Evolutionary conservation across 2,113 vertebrate genomes (phyloP).

Genomic region (Saimiri boliviensis): DNA sequence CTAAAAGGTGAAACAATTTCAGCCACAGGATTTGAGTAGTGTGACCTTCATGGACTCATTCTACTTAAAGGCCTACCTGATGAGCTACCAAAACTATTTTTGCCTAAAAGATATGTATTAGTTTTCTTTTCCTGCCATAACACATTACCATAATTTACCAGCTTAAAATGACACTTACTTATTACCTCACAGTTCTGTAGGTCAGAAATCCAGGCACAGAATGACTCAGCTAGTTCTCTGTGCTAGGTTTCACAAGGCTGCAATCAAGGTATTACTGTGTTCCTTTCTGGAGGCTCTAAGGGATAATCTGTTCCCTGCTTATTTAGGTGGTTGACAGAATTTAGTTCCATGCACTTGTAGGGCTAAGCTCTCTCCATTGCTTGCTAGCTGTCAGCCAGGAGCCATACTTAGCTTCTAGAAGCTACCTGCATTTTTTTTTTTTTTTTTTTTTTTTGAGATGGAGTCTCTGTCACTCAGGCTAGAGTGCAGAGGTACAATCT

Average conservation of each 20-base stretch:
- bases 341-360: not conserved
- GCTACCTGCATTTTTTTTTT: not conserved
- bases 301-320: not conserved
- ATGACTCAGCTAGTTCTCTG: not conserved
- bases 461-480: no score
- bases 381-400: not conserved
- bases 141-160: not conserved
- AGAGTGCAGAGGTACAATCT: no score
- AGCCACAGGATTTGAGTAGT: not conserved
- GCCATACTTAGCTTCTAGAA: not conserved
- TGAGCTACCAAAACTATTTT: not conserved
- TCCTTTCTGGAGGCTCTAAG: not conserved
- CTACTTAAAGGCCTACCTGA: not conserved
- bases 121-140: constrained; percentile 13
- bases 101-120: not conserved
- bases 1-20: not conserved
- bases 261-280: not conserved
- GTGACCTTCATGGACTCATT: not conserved
- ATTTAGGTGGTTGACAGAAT: not conserved
- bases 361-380: not conserved
- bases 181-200: not conserved
- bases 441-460: no score
- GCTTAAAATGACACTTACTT: not conserved
- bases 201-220: not conserved
- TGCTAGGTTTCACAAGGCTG: not conserved